These are phyloP conservation scores for Nannobrachium achirus DNA, from an alignment of 2,113 vertebrate species.

Conservation along the genomic window DNA sequence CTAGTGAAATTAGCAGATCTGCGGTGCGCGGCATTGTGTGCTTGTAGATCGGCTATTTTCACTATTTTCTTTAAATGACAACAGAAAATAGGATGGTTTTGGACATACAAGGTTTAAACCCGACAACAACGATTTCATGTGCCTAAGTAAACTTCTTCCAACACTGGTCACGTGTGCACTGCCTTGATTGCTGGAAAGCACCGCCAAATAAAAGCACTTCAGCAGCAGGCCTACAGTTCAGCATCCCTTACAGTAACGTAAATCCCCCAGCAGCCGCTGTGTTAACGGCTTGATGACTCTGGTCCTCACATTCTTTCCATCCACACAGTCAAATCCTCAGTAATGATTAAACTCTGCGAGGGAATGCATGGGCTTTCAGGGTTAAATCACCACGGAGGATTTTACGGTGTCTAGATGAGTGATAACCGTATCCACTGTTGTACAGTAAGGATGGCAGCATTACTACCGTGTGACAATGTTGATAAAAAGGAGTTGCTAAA, in stretches of 20 bases:
- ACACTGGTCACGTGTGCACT: conserved; percentile 8
- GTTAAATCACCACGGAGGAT: too few relatives aligned
- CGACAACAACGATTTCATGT: too few relatives aligned
- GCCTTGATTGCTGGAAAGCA: conserved; percentile 67
- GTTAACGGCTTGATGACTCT: conserved; percentile 63
- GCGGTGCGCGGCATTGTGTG: too few relatives aligned
- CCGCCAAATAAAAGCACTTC: conserved; percentile 54
- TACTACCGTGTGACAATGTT: conserved; percentile 37
- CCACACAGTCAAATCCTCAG: conserved; percentile 52
- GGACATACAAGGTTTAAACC: too few relatives aligned
- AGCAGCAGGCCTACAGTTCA: conserved; percentile 38
- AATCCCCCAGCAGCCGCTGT: conserved; percentile 63
- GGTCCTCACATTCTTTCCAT: conserved; percentile 74
- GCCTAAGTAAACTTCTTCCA: too few relatives aligned
- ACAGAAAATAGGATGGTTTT: too few relatives aligned
- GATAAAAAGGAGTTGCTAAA: too few relatives aligned
- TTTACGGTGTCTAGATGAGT: conserved; percentile 34
- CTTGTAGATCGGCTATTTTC: too few relatives aligned
- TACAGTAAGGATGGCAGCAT: conserved; percentile 53
- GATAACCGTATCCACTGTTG: conserved; percentile 58
- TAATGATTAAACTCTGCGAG: background rate
- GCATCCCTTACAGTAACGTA: conserved; percentile 57
- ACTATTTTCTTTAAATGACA: too few relatives aligned
- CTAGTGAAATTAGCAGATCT: too few relatives aligned
- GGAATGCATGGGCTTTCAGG: conserved; percentile 60